These are phyloP conservation scores for Ctenopoma multispine DNA, from an alignment of 2,797 vertebrate species.

Conservation along the genomic window DNA sequence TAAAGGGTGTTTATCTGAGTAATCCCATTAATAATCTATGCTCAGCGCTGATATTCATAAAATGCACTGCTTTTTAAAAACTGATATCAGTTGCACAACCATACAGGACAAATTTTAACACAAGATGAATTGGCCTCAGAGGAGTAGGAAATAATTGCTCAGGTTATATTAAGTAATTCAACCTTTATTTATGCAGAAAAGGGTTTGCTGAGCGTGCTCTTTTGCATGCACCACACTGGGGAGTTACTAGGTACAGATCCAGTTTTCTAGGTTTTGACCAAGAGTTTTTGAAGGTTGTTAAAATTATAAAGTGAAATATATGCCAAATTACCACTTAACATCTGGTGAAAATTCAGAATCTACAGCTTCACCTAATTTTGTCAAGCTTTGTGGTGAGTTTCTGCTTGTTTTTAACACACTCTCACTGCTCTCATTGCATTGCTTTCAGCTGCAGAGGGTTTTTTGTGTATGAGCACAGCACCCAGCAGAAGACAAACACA, in stretches of 20 bases:
- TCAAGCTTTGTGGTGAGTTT: too few species aligned
- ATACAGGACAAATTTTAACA: conserved; percentile 44
- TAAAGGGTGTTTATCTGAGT: conserved; percentile 31
- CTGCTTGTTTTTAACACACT: too few species aligned
- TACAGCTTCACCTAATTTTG: too few species aligned
- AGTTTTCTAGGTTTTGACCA: conserved; percentile 22
- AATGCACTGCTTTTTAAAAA: conserved; percentile 26
- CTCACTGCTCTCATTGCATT: too few species aligned
- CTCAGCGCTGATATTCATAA: conserved; percentile 23
- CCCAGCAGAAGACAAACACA: not conserved
- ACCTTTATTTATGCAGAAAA: conserved; percentile 54
- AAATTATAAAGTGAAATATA: not conserved
- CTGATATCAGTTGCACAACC: conserved; percentile 40
- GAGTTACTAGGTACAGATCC: conserved; percentile 7
- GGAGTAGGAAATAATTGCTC: conserved; percentile 59
- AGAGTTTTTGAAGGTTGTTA: conserved; percentile 33
- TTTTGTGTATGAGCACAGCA: not conserved
- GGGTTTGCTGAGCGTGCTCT: conserved; percentile 48
- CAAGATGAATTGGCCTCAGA: conserved; percentile 58
- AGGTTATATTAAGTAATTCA: conserved; percentile 69
- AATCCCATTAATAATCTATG: conserved; percentile 45
- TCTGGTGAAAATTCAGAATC: too few species aligned
- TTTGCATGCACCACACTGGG: conserved; percentile 37
- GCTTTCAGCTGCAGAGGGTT: not conserved
- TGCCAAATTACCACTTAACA: too few species aligned